Evolutionary conservation across 2,797 vertebrate species (phyloP), one percentile per base, ranked within the genome.

Genomic region (Melopsittacus undulatus): DNA sequence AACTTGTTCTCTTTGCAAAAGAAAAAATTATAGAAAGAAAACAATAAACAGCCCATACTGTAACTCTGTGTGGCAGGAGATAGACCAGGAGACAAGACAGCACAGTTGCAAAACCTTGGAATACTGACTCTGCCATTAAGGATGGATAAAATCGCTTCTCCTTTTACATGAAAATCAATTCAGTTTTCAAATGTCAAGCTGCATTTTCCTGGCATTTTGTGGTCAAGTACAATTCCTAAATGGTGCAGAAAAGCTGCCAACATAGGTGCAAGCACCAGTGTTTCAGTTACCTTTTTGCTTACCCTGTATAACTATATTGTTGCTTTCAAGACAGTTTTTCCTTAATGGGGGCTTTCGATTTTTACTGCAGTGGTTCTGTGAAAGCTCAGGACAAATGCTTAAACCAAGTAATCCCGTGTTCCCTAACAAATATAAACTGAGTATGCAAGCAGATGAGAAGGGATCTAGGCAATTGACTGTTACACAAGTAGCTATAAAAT

Each of bases 151-250:
- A 87, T 46, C 73, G 22, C 56, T 76, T 13, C 52, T 91, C 45
- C 73, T 94, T 86, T 80, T 36, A 76, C 23, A 2, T n/a, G 26
- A 90, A 95, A 91, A 95, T 92, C 63, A 73, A 87, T 90, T 66
- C 51, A 17, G 36, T 56, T 96, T 73, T 54, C 56, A 88, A 94
- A 94, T 79, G 67, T 88, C 80, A 88, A 74, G 40, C 68, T 87
- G 29, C 32, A 23, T 79, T 87, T 93, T 87, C 52, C 18, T 73
- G 85, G n/a, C 69, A 57, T 93, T 92, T 93, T 74, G 34, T 87
- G 64, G 52, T 81, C 23, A 38, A 62, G 38, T 46, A 16, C 30
- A 34, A 18, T 69, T 91, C 49, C 70, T 76, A 24, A 91, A 19
- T 40, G 42, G 13, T 48, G 12, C 66, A 34, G 5, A 24, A 66